Conservation (phyloP, 1,140 invertebrate genomes). For the Rhyacophila brunnea region DNA sequence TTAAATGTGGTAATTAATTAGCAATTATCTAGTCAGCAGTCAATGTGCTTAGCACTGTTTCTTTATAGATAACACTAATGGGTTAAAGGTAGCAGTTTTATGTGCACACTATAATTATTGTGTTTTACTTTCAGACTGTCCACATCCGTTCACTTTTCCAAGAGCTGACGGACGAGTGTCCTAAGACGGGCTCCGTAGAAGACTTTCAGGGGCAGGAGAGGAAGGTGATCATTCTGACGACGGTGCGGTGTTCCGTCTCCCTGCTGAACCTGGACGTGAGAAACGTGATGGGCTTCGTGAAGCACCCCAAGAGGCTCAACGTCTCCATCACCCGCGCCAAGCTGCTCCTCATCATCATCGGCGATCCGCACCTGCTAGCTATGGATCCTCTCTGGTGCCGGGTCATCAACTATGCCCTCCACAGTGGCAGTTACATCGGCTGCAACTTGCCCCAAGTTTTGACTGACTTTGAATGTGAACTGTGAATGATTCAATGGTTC, state of each 20-base stretch:
- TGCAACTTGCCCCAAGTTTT: slow-evolving; percentile 55
- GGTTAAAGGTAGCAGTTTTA: too few species aligned
- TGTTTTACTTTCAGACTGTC: slow-evolving; percentile 69
- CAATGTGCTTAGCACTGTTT: too few species aligned
- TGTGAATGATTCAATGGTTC: too few species aligned
- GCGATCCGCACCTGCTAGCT: slow-evolving; percentile 74
- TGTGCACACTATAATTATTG: too few species aligned
- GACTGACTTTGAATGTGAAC: not conserved
- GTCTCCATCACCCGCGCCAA: slow-evolving; percentile 84
- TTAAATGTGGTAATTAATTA: too few species aligned
- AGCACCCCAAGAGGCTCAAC: slow-evolving; percentile 76
- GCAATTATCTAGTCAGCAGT: too few species aligned
- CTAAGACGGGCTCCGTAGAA: slow-evolving; percentile 91
- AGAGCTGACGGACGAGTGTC: slow-evolving; percentile 63
- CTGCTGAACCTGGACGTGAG: slow-evolving; percentile 56
- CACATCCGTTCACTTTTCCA: slow-evolving; percentile 70
- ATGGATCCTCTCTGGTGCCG: slow-evolving; percentile 70
- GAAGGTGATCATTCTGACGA: slow-evolving; percentile 81
- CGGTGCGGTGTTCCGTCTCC: slow-evolving; percentile 67
- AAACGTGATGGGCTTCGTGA: slow-evolving; percentile 73
- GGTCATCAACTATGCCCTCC: slow-evolving; percentile 65
- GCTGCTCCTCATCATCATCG: slow-evolving; percentile 75
- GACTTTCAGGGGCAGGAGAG: slow-evolving; percentile 95
- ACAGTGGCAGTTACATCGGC: slow-evolving; percentile 65
- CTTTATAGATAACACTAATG: too few species aligned